A percentile compares a stretch with the other conserved stretches of the same genome.
phyloP scores from a whole-genome alignment of 2,888 invertebrate species.

The Falcaria lacertinaria region DNA sequence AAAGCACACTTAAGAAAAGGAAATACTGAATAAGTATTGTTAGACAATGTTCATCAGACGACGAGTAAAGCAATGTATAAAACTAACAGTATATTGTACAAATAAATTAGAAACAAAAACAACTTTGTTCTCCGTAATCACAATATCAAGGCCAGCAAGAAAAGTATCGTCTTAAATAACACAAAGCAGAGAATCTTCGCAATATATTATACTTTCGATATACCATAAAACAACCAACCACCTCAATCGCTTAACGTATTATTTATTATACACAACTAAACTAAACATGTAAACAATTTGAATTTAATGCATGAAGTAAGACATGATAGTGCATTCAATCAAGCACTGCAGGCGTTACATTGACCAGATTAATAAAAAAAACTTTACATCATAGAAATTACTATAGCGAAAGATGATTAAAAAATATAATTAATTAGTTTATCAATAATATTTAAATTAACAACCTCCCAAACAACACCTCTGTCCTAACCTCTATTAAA shows the following conservation, averaged over 20 bases:
- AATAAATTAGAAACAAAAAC: slow-evolving; percentile 80
- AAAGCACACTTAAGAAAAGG: slow-evolving; percentile 26
- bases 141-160: slow-evolving; percentile 50
- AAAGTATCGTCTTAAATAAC: slow-evolving; percentile 19
- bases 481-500: slow-evolving; percentile 70
- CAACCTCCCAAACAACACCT: slow-evolving; percentile 68
- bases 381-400: slow-evolving; percentile 33
- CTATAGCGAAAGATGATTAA: slow-evolving; percentile 47
- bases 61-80: slow-evolving; percentile 42
- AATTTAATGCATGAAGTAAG: slow-evolving; percentile 49
- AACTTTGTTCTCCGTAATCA: slow-evolving; percentile 74
- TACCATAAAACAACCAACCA: slow-evolving; percentile 68
- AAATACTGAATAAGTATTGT: slow-evolving; percentile 39
- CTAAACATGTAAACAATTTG: slow-evolving; percentile 50
- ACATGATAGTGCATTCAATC: slow-evolving; percentile 16
- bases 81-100: slow-evolving; percentile 68
- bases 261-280: slow-evolving; percentile 66
- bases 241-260: slow-evolving; percentile 47
- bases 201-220: slow-evolving; percentile 65
- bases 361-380: slow-evolving; percentile 53
- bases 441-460: slow-evolving; percentile 51
- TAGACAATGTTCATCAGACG: slow-evolving; percentile 36
- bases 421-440: slow-evolving; percentile 44
- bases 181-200: slow-evolving; percentile 42
- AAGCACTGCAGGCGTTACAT: slow-evolving; percentile 26